Conservation (phyloP, 2,797 vertebrate species). For the Falco biarmicus region DNA sequence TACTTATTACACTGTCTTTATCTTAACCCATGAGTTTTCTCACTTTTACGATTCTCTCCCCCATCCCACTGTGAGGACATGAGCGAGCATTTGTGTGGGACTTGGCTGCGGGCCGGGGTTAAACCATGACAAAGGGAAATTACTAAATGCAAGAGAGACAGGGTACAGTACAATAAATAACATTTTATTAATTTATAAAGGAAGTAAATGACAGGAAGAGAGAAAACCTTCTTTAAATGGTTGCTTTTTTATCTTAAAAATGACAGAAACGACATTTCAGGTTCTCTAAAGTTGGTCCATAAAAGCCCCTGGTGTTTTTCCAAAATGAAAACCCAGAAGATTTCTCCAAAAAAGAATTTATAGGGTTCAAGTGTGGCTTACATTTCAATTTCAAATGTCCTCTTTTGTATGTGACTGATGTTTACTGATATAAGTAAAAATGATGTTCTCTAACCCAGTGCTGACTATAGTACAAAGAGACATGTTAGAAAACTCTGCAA, state of each 20-base stretch:
- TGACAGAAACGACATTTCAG: neutral
- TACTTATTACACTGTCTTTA: no score
- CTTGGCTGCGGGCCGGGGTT: no score
- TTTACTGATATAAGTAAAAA: slow-evolving; percentile 19
- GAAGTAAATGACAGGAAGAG: neutral
- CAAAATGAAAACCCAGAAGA: neutral
- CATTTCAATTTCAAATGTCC: slow-evolving; percentile 32
- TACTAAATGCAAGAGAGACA: neutral
- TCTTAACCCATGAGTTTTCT: no score
- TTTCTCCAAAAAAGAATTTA: neutral
- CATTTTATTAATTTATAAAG: neutral
- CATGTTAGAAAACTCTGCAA: slow-evolving; percentile 27
- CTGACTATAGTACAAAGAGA: slow-evolving; percentile 5
- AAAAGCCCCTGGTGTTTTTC: neutral
- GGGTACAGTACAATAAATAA: neutral
- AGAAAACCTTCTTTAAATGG: neutral
- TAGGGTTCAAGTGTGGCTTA: neutral
- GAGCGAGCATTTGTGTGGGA: no score
- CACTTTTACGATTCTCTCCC: no score
- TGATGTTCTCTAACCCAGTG: neutral
- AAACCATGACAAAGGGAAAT: neutral
- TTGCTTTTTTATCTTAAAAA: neutral
- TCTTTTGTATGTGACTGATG: slow-evolving; percentile 1
- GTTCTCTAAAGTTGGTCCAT: neutral
- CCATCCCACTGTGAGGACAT: no score